phyloP scores from a whole-genome alignment of 2,888 invertebrate species.

The Elmis aenea region DNA sequence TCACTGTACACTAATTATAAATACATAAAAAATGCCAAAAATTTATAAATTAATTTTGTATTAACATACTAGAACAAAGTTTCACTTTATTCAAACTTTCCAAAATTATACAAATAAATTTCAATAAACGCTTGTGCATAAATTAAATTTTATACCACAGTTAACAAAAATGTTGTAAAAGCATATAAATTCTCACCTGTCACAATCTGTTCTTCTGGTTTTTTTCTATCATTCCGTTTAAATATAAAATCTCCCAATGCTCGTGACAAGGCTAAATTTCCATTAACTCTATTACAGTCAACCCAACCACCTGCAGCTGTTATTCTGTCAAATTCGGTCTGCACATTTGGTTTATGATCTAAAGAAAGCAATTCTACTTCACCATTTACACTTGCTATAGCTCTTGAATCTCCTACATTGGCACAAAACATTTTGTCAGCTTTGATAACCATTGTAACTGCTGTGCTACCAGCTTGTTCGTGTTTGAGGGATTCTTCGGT shows the following conservation, averaged over 20 bases:
- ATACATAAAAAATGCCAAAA: too few species aligned
- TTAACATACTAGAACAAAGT: too few species aligned
- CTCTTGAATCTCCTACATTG: constrained; percentile 96
- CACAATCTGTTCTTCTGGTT: constrained; percentile 92
- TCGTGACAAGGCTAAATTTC: constrained; percentile 91
- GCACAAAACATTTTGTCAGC: constrained; percentile 86
- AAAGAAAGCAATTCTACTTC: constrained; percentile 70
- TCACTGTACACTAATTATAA: too few species aligned
- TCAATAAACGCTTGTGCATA: too few species aligned
- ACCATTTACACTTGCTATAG: constrained; percentile 84
- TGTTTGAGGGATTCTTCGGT: constrained; percentile 82
- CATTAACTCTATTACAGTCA: constrained; percentile 96
- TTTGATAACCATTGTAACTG: constrained; percentile 79
- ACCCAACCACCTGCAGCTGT: constrained; percentile 96
- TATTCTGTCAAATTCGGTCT: constrained; percentile 82
- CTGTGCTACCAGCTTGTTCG: constrained; percentile 93
- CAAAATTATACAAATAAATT: too few species aligned
- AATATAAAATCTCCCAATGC: constrained; percentile 97
- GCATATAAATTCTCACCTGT: too few species aligned
- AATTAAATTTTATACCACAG: too few species aligned
- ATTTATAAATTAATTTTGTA: too few species aligned
- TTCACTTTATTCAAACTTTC: too few species aligned
- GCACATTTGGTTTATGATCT: constrained; percentile 95
- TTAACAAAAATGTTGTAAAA: too few species aligned
- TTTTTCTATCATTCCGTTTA: constrained; percentile 81